Percentiles rank a stretch among this genome's conserved stretches.
Conservation (phyloP, 2,113 vertebrate species). For the Echinops telfairi region DNA sequence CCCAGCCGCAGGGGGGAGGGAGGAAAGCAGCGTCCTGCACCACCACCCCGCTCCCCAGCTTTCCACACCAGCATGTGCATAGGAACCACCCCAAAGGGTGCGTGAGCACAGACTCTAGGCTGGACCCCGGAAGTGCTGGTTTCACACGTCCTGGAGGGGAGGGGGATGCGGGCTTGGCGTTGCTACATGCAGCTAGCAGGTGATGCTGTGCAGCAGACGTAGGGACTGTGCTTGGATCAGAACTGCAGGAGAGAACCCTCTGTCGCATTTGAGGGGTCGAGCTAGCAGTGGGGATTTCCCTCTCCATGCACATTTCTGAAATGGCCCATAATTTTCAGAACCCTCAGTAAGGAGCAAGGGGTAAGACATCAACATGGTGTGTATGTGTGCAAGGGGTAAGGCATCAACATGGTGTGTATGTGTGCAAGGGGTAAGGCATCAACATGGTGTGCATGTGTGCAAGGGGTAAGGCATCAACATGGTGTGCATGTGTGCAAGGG, state of each 20-base stretch:
- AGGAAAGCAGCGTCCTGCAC: too few relatives aligned
- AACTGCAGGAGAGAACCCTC: background rate
- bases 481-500: too few relatives aligned
- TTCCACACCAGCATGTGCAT: too few relatives aligned
- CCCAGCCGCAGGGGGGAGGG: accelerated
- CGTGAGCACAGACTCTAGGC: background rate
- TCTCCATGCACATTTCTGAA: background rate
- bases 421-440: too few relatives aligned
- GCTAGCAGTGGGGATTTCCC: background rate
- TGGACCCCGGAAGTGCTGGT: accelerated
- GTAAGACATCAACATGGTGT: constrained; percentile 24
- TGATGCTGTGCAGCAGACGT: too few relatives aligned
- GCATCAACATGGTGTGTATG: background rate
- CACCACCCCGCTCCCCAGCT: accelerated
- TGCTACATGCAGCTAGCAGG: background rate
- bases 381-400: too few relatives aligned
- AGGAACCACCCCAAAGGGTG: background rate
- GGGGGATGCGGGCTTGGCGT: background rate
- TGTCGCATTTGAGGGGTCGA: background rate
- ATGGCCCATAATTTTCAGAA: background rate
- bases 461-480: constrained; percentile 42
- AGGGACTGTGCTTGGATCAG: background rate
- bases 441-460: too few relatives aligned
- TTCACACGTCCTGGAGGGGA: background rate
- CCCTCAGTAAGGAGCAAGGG: background rate